A percentile compares a stretch with the other conserved stretches of the same genome.
Evolutionary conservation across 2,888 invertebrate genomes (phyloP).

Genomic region (Drosophila ezoana): DNA sequence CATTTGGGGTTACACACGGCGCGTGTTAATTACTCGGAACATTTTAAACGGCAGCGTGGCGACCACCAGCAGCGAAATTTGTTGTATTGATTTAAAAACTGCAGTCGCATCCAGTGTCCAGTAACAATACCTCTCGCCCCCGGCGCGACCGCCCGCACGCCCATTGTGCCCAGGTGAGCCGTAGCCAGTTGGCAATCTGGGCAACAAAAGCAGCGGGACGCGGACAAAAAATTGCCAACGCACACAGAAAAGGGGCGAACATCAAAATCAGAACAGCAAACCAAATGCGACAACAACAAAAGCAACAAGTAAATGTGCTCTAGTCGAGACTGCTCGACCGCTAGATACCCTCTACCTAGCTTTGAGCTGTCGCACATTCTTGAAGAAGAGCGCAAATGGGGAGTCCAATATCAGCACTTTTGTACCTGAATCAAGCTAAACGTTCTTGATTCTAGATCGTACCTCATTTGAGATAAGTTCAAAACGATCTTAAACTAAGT

Average conservation of each 20-base stretch:
- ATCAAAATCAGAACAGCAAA: slow-evolving; percentile 58
- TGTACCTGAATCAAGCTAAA: too few relatives aligned
- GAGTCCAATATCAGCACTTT: too few relatives aligned
- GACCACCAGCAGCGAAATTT: slow-evolving; percentile 69
- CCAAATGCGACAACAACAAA: slow-evolving; percentile 25
- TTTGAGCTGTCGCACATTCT: too few relatives aligned
- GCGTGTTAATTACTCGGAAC: slow-evolving; percentile 79
- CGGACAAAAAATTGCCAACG: slow-evolving; percentile 42
- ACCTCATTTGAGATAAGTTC: too few relatives aligned
- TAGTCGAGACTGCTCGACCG: neutral
- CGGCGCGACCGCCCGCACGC: neutral
- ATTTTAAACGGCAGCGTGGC: slow-evolving; percentile 69
- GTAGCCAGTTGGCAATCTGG: slow-evolving; percentile 64
- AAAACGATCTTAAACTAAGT: too few relatives aligned
- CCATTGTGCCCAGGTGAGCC: slow-evolving; percentile 45
- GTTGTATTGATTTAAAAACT: slow-evolving; percentile 75
- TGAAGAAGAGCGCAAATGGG: too few relatives aligned
- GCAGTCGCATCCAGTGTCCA: slow-evolving; percentile 17
- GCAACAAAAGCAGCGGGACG: slow-evolving; percentile 17
- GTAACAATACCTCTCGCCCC: neutral
- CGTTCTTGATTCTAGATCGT: too few relatives aligned
- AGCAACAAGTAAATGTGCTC: slow-evolving; percentile 12
- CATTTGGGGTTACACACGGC: slow-evolving; percentile 77
- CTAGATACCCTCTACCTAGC: slow-evolving; percentile 17
- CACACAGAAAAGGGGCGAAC: slow-evolving; percentile 48